Conservation (phyloP, 2,113 vertebrate species). For the Pluvianellus socialis region DNA sequence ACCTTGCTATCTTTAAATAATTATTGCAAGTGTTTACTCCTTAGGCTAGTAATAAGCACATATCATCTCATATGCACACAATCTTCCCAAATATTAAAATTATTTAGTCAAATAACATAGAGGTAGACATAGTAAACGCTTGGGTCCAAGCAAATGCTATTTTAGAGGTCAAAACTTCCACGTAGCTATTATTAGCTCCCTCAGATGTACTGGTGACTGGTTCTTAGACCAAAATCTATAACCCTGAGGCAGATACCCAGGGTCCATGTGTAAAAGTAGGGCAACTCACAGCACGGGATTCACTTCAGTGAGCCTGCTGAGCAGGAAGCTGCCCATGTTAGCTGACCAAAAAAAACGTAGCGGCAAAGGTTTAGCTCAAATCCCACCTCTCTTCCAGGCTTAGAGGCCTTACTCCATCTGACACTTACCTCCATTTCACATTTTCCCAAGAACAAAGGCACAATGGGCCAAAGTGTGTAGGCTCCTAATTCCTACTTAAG, state of each 20-base stretch:
- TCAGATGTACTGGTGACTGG: background rate
- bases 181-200: background rate
- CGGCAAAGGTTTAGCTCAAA: background rate
- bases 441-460: background rate
- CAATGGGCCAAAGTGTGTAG: background rate
- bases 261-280: rapidly evolving
- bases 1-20: background rate
- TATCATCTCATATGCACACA: background rate
- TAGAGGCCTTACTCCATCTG: background rate
- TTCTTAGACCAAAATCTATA: background rate
- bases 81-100: background rate
- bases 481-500: conserved; percentile 7
- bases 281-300: background rate
- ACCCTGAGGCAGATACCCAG: background rate
- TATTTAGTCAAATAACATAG: background rate
- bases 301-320: background rate
- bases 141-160: background rate
- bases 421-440: background rate
- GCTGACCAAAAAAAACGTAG: background rate
- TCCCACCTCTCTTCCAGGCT: background rate
- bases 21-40: background rate
- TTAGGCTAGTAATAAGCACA: background rate
- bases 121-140: background rate
- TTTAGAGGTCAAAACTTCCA: background rate
- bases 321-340: background rate